phyloP scores from a whole-genome alignment of 2,888 invertebrate species.

The Lagria hirta region DNA sequence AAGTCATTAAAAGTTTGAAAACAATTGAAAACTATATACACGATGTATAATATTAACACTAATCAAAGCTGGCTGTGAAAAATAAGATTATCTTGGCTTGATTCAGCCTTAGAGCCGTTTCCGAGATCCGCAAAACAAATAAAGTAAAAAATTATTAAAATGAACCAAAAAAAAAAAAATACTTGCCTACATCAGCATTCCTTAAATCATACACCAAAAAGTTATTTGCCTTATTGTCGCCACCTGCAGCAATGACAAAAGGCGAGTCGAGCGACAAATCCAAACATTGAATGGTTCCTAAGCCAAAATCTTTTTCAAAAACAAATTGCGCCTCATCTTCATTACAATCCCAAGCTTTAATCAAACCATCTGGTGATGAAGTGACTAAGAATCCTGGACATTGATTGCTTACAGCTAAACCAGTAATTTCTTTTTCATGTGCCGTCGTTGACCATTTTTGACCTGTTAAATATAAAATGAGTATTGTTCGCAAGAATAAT shows the following conservation, averaged over 20 bases:
- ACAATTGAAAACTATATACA: too few species aligned
- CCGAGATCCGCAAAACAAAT: too few species aligned
- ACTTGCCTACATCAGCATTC: constrained; percentile 60
- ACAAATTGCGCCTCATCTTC: constrained; percentile 48
- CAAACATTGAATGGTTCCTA: constrained; percentile 74
- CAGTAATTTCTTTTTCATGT: constrained; percentile 84
- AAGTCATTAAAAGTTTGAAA: too few species aligned
- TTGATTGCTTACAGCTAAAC: constrained; percentile 70
- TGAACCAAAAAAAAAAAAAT: constrained; percentile 20
- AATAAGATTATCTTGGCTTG: too few species aligned
- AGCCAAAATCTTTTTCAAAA: constrained; percentile 60
- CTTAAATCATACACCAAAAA: constrained; percentile 69
- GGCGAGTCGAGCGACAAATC: constrained; percentile 80
- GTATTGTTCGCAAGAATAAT: background rate
- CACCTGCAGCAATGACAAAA: constrained; percentile 79
- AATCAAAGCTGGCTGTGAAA: too few species aligned
- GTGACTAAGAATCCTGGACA: constrained; percentile 78
- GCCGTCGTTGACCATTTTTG: constrained; percentile 55
- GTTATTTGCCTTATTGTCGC: constrained; percentile 78
- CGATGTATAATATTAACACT: too few species aligned
- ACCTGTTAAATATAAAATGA: constrained; percentile 33
- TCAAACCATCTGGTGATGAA: constrained; percentile 74
- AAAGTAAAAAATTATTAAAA: constrained; percentile 33
- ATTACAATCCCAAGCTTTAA: constrained; percentile 82
- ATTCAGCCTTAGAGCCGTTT: too few species aligned